A percentile compares a stretch with the other conserved stretches of the same genome.
These are phyloP conservation scores for Acleris emargana DNA, from an alignment of 2,888 invertebrate species.

Conservation along the genomic window DNA sequence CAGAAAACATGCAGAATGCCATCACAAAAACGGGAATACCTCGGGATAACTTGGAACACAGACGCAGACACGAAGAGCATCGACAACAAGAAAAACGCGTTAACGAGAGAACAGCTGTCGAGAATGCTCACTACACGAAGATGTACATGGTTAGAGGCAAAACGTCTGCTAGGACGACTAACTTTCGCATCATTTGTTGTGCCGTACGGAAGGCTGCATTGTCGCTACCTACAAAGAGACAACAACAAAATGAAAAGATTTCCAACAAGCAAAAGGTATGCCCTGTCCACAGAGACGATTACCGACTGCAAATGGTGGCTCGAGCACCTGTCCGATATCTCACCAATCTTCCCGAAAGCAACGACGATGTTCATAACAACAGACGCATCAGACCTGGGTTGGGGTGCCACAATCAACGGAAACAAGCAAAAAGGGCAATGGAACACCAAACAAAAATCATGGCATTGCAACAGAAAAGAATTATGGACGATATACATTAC, in stretches of 20 bases:
- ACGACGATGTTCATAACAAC: slow-evolving; percentile 35
- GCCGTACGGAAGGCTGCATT: slow-evolving; percentile 28
- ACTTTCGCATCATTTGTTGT: slow-evolving; percentile 30
- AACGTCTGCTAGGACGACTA: slow-evolving; percentile 26
- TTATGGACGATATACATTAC: slow-evolving; percentile 22
- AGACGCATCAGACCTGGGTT: slow-evolving; percentile 36
- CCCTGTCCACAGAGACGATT: not conserved
- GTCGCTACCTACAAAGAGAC: slow-evolving; percentile 1
- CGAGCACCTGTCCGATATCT: slow-evolving; percentile 16
- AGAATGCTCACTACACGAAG: not conserved
- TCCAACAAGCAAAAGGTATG: slow-evolving; percentile 9
- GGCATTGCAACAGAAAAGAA: slow-evolving; percentile 36
- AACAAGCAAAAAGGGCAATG: slow-evolving; percentile 21
- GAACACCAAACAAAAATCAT: slow-evolving; percentile 21
- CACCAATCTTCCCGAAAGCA: slow-evolving; percentile 15
- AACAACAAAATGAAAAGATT: slow-evolving; percentile 25
- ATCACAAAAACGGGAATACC: slow-evolving; percentile 24
- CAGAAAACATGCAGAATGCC: slow-evolving; percentile 35
- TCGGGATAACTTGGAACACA: slow-evolving; percentile 34
- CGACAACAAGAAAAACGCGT: slow-evolving; percentile 20
- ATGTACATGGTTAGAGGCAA: slow-evolving; percentile 34
- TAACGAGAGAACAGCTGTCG: not conserved
- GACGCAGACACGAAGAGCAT: slow-evolving; percentile 16
- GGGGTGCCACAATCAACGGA: slow-evolving; percentile 38
- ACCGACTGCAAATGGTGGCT: slow-evolving; percentile 16